Base-by-base conservation (phyloP, 35 echinoderm and acorn worm species). In the Hemicentrotus pulcherrimus region DNA sequence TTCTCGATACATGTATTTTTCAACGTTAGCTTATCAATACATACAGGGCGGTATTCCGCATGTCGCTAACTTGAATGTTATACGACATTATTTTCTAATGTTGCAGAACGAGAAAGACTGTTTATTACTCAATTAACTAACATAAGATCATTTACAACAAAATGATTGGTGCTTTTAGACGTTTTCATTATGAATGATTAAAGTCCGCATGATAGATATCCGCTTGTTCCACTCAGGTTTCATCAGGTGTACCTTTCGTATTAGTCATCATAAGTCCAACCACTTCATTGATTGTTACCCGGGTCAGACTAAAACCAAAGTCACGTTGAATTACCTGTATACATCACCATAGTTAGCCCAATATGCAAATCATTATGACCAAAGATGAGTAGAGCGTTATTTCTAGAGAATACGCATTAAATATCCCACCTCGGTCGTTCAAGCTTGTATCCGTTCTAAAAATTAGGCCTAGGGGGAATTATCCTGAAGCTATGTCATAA, bases 391-490 rank as follows among this genome's bases (percentile, higher is more conserved):
- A 78, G 24, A 78, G 4, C 65, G 22, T 78, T 78, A 22, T n/a
- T 28, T 28, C 4, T 78, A 28, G 24, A 78, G 65, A 78, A 78
- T 22, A 78, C 6, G 28, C 22, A 78, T 78, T 78, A 22, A 78
- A 78, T 78, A 78, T 78, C 65, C 65, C 65, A 78, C 65, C 65
- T 78, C 28, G 19, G 65, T 78, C 65, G 65, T 28, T 78, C 65
- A n/a, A n/a, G 65, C 65, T 78, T 78, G 65, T 18, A n/a, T 78
- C 65, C 65, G 65, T 78, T 78, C 65, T 78, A 78, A n/a, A 78
- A 78, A 78, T 78, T 78, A 78, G 28, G 6, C 65, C 65, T n/a
- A 7, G 65, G 28, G 65, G 65, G 65, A 24, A n/a, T 78, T 28
- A 22, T 78, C 65, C 65, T 78, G 22, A 78, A 78, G 28, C 65